These are phyloP conservation scores for Zeugodacus cucurbitae DNA, from an alignment of 1,140 invertebrate species.

Conservation along the genomic window DNA sequence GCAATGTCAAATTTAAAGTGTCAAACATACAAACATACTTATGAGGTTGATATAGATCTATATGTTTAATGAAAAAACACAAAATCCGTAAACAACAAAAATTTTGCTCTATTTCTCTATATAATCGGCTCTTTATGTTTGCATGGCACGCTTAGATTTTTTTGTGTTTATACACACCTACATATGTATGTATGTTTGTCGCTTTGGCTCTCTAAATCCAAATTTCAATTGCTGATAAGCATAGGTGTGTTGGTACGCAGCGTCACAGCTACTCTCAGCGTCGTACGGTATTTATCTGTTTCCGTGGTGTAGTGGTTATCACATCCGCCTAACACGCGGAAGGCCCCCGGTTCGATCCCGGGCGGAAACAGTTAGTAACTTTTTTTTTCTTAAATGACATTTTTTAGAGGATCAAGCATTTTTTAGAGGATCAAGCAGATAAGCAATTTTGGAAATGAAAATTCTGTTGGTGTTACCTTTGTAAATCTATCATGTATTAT, in stretches of 20 bases:
- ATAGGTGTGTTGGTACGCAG: not conserved
- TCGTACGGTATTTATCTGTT: constrained; percentile 56
- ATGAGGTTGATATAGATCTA: not conserved
- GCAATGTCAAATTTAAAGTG: not conserved
- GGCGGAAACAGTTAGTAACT: constrained; percentile 76
- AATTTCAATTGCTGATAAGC: not conserved
- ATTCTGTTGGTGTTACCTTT: too few species aligned
- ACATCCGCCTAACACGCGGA: constrained; percentile 82
- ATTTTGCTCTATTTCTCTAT: not conserved
- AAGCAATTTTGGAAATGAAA: too few species aligned
- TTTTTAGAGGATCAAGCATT: not conserved
- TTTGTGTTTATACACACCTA: too few species aligned
- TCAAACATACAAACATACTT: not conserved
- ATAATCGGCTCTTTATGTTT: not conserved
- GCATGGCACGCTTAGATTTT: not conserved
- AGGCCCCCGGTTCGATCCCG: constrained; percentile 89
- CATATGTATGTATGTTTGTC: not conserved
- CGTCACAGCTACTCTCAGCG: not conserved
- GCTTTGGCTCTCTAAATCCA: not conserved
- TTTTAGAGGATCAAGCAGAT: too few species aligned
- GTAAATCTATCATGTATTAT: too few species aligned
- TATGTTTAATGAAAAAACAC: not conserved
- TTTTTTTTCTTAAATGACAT: not conserved
- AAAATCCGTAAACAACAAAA: not conserved
- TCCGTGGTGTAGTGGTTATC: constrained; percentile 80